Conservation (phyloP, 2,888 invertebrate species). For the Eupithecia insigniata region DNA sequence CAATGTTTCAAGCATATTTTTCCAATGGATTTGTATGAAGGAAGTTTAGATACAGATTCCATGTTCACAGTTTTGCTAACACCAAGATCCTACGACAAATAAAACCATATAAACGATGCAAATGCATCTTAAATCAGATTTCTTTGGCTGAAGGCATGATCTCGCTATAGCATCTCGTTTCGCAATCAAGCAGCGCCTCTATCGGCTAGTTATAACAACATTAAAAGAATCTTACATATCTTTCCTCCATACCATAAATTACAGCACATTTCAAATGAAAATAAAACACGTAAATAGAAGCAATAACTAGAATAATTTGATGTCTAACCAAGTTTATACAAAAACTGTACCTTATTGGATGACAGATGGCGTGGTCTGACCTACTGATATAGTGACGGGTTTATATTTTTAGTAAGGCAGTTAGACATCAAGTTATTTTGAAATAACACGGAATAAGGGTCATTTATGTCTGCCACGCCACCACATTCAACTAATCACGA, state of each 20-base stretch:
- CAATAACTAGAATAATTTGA: constrained; percentile 29
- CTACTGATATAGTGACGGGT: background rate
- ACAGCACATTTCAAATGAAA: constrained; percentile 29
- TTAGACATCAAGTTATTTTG: constrained; percentile 20
- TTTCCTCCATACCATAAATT: constrained; percentile 17
- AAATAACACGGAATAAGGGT: constrained; percentile 31
- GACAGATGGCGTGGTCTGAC: background rate
- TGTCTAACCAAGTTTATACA: constrained; percentile 14
- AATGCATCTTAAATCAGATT: background rate
- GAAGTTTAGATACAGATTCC: constrained; percentile 9
- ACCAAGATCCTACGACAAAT: background rate
- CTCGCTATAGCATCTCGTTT: background rate
- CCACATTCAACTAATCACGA: constrained; percentile 8
- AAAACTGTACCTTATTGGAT: background rate
- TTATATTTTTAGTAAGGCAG: constrained; percentile 16
- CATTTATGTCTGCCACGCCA: constrained; percentile 32
- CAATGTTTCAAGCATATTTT: constrained; percentile 45
- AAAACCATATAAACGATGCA: background rate
- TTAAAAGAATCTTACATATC: constrained; percentile 8
- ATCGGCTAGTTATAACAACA: background rate
- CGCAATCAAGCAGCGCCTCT: constrained; percentile 5
- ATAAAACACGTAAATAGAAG: constrained; percentile 37
- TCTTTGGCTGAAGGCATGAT: background rate
- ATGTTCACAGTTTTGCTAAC: background rate
- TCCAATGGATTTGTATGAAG: constrained; percentile 16